Evolutionary conservation across 1,140 invertebrate genomes (phyloP), one percentile per base, ranked within the genome.

Genomic region (Pentalonia nigronervosa): DNA sequence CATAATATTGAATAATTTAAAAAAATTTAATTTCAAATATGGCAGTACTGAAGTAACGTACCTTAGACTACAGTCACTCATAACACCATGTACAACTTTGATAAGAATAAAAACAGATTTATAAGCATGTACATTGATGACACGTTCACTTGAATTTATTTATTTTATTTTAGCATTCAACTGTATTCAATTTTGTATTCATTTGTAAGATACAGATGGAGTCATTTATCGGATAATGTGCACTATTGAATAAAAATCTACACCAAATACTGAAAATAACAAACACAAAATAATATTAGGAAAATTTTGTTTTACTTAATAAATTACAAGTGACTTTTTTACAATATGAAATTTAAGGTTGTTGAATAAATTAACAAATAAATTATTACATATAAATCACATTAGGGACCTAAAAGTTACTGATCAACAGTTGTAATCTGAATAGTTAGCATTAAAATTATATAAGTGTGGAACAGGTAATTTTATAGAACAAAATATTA

Each of bases 271-370:
- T 53, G 21, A 53, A 53, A 53, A 23, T 53, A 53, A 53, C 50
- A 25, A 20, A 90, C 23, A 67, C 36, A 60, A 41, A 67, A 90
- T 30, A 56, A 60, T 86, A 93, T 30, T 93, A 93, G 92, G 50
- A 93, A 88, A 93, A 53, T 45, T 93, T 88, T 93, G 23, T 87
- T 67, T 93, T 93, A 93, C n/a, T 93, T 4, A 45, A 93, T 93
- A 60, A 56, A 88, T 56, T 87, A 86, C 92, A 87, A 93, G 91
- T 93, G 92, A 93, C 92, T 67, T 88, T 48, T 84, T 88, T 87
- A 87, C 50, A 93, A 93, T 83, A 83, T 50, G 1, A 34, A 91
- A 81, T 81, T 45, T 48, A 45, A 92, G n/a, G 17, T 48, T 81
- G 45, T 50, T 91, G 47, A 91, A 91, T 83, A 91, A 34, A 81